Evolutionary conservation across 2,888 invertebrate species (phyloP), one percentile per base, ranked within the genome.

Genomic region (Cataglyphis altisquamis): DNA sequence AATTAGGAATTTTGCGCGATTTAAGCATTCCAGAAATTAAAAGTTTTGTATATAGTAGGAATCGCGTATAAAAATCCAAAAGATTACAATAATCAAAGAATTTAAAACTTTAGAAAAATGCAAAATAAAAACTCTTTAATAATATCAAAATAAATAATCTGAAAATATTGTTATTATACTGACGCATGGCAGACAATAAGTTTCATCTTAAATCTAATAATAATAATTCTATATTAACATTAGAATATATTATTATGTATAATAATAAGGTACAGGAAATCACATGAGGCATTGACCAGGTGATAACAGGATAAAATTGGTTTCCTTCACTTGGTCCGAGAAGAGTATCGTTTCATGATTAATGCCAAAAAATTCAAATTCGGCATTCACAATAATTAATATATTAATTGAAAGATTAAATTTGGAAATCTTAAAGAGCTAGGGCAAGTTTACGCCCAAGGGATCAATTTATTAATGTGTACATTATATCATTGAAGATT

Each of bases 201-300:
- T 70, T n/a, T n/a, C 45, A 45, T 9, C 60, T 78, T 70, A 78
- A 45, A 1, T 45, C 10, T 32, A 9, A 48, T 78, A 60, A 78
- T 78, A 68, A 78, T 78, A 68, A 45, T 62, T 75, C 18, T 70
- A 41, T 60, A 70, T 66, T 60, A 70, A 70, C 70, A 45, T 78
- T 8, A 60, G 48, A 45, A 12, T 83, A 12, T 83, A 87, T 57
- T 74, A 77, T 84, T 86, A 85, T 86, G 18, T 48, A 87, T 85
- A 89, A 86, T 93, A 92, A 86, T 92, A 93, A 94, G 93, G 94
- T 94, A 93, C 92, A 87, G 92, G 90, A 92, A 93, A 93, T 94
- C 93, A 94, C 93, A 91, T 88, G 90, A 91, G 89, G 85, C 89
- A 89, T 80, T 84, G 90, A 89, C 84, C 86, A 78, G 32, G 55